These are phyloP conservation scores for Malurus splendens DNA, from an alignment of 2,797 vertebrate genomes.

Conservation along the genomic window DNA sequence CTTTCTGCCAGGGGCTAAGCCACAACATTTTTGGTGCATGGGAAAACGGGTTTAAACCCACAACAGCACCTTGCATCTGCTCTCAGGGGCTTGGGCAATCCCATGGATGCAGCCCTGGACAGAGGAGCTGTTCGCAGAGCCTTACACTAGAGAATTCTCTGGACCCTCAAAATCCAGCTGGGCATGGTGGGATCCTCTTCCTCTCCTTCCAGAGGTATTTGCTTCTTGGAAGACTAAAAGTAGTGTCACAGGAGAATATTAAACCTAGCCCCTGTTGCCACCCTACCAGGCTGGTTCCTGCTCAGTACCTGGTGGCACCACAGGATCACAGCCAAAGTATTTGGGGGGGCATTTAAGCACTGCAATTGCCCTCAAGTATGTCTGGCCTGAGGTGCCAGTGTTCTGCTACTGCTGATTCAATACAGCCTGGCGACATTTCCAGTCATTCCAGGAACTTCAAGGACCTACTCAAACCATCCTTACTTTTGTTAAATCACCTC, in stretches of 20 bases:
- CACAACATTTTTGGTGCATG: too few species aligned
- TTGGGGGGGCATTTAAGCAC: not conserved
- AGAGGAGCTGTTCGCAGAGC: not conserved
- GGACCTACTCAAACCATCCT: not conserved
- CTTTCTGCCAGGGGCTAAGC: too few species aligned
- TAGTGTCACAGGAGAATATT: not conserved
- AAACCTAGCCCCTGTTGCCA: not conserved
- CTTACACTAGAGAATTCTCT: not conserved
- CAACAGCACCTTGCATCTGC: not conserved
- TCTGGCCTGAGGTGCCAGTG: not conserved
- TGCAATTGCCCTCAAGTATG: not conserved
- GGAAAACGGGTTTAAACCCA: too few species aligned
- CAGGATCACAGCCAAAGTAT: not conserved
- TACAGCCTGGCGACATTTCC: not conserved
- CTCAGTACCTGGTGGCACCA: not conserved
- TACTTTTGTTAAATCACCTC: not conserved
- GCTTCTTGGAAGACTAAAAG: not conserved
- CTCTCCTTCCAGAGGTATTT: not conserved
- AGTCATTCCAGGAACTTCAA: not conserved
- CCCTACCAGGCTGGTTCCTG: not conserved
- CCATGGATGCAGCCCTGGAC: not conserved
- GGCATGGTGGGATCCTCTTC: not conserved
- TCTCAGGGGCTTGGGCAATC: not conserved
- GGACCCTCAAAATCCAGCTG: not conserved
- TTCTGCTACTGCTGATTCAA: not conserved